phyloP scores from a whole-genome alignment of 2,113 vertebrate genomes.

The Euleptes europaea region DNA sequence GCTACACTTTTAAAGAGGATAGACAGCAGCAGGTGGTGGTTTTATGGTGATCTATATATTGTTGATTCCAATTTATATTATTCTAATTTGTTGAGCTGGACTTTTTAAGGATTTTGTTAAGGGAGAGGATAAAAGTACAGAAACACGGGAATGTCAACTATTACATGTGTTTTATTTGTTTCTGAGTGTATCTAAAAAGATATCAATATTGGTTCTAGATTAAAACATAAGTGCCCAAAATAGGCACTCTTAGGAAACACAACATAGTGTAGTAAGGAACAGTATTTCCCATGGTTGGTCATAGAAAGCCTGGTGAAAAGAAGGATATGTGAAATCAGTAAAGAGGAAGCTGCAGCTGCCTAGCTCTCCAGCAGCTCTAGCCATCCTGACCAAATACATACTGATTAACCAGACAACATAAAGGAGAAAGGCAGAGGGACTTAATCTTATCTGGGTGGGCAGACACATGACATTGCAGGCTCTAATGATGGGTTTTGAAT shows the following conservation, averaged over 20 bases:
- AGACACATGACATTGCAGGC: not conserved
- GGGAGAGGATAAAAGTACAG: too few relatives aligned
- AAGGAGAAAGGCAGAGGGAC: not conserved
- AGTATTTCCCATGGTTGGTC: too few relatives aligned
- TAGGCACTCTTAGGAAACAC: not conserved
- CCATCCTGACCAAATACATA: not conserved
- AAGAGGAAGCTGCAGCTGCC: not conserved
- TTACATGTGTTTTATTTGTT: not conserved
- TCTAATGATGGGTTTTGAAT: too few relatives aligned
- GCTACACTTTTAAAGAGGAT: too few relatives aligned
- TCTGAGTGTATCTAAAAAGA: conserved; percentile 14
- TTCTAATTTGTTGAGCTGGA: too few relatives aligned
- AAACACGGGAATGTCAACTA: too few relatives aligned
- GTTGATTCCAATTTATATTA: too few relatives aligned
- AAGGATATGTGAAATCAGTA: not conserved
- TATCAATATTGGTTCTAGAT: not conserved
- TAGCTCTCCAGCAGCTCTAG: not conserved
- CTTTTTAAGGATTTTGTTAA: too few relatives aligned
- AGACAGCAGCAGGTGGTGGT: too few relatives aligned
- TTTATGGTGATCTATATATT: too few relatives aligned
- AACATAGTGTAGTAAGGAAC: not conserved
- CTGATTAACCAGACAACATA: not conserved
- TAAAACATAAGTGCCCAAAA: not conserved
- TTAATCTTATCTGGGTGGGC: not conserved
- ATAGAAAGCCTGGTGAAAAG: not conserved